Conservation (phyloP, 2,797 vertebrate species). For the Micropoecilia bifurca region DNA sequence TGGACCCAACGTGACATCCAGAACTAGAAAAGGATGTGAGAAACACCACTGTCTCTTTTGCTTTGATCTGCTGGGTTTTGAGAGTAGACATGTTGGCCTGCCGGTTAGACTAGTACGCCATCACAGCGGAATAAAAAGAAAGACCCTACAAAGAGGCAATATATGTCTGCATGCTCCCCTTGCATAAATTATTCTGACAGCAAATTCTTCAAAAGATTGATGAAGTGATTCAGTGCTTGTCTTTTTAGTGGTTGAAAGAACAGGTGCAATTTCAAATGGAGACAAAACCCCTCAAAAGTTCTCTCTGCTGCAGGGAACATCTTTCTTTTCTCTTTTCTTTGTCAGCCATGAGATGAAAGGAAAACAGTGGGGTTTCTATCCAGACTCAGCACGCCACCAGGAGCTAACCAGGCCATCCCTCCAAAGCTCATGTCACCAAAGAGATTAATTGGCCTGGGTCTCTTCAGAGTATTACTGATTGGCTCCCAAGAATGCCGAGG, state of each 20-base stretch:
- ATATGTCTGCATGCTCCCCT: constrained; percentile 52
- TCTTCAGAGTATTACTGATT: constrained; percentile 75
- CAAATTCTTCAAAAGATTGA: constrained; percentile 70
- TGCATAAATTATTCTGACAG: constrained; percentile 74
- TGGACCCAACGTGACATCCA: constrained; percentile 42
- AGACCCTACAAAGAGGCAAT: constrained; percentile 42
- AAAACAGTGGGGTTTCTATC: constrained; percentile 66
- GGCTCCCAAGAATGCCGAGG: constrained; percentile 63
- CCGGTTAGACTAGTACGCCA: constrained; percentile 55
- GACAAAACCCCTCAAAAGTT: constrained; percentile 65
- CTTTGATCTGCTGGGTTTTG: constrained; percentile 54
- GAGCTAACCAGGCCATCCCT: constrained; percentile 73
- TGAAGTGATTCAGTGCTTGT: constrained; percentile 60
- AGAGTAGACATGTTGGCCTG: constrained; percentile 55
- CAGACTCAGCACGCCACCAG: constrained; percentile 65
- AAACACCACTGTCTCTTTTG: constrained; percentile 45
- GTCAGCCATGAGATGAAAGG: constrained; percentile 68
- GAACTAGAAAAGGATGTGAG: constrained; percentile 40
- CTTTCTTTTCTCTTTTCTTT: constrained; percentile 30
- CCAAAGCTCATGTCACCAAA: constrained; percentile 76
- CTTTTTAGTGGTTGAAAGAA: constrained; percentile 57
- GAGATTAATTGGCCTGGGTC: constrained; percentile 75
- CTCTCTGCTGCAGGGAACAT: constrained; percentile 46
- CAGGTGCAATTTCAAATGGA: constrained; percentile 69
- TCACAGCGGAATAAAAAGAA: constrained; percentile 39